Conservation (phyloP, 2,888 invertebrate species). For the Tenthredo scrophulariae region DNA sequence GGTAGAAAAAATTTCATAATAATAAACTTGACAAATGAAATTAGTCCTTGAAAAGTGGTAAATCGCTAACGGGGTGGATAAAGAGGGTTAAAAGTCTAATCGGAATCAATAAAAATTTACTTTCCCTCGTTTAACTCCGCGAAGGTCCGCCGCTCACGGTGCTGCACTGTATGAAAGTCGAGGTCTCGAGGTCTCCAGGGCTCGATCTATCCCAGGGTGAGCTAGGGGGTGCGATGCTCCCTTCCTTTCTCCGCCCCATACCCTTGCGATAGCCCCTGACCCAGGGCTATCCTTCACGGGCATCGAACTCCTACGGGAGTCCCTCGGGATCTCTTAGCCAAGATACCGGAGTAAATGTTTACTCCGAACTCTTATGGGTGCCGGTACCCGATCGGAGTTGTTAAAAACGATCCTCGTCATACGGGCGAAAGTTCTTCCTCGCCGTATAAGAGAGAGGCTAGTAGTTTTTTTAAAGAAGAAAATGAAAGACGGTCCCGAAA, state of each 20-base stretch:
- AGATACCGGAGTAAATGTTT: slow-evolving; percentile 61
- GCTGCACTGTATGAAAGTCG: slow-evolving; percentile 70
- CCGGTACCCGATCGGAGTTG: background rate
- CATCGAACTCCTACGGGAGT: slow-evolving; percentile 67
- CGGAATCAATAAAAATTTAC: slow-evolving; percentile 75
- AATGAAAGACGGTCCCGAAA: background rate
- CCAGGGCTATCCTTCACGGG: slow-evolving; percentile 76
- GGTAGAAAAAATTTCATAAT: background rate
- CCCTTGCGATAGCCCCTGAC: slow-evolving; percentile 75
- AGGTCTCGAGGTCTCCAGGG: slow-evolving; percentile 73
- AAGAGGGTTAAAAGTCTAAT: slow-evolving; percentile 63
- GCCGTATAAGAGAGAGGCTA: background rate
- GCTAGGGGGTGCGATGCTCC: slow-evolving; percentile 41
- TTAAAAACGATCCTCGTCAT: slow-evolving; percentile 42
- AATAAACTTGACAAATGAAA: background rate
- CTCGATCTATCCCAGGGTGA: slow-evolving; percentile 74
- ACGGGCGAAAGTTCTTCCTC: background rate
- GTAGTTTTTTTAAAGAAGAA: background rate
- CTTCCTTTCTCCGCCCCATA: background rate
- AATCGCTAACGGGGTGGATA: background rate
- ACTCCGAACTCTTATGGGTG: slow-evolving; percentile 35
- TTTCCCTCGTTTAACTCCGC: slow-evolving; percentile 56
- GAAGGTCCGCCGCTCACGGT: slow-evolving; percentile 54
- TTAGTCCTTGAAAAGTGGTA: background rate
- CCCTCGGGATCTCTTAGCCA: slow-evolving; percentile 74